Base-by-base conservation (phyloP, 2,797 vertebrate genomes). In the Novumbra hubbsi region DNA sequence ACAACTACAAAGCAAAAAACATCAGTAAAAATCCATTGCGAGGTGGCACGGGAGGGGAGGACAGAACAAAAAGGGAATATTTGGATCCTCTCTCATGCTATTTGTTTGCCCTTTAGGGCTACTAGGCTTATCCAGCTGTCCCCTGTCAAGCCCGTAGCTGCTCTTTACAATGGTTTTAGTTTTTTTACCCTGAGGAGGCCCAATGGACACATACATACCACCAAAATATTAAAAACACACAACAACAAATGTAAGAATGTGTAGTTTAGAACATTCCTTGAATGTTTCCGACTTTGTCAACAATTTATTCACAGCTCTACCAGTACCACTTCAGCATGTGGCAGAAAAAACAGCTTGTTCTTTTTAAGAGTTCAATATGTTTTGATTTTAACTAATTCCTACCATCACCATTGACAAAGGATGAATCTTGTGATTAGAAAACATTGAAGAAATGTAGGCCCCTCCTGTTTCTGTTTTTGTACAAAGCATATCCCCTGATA, bases 41-140 rank as follows among this genome's bases (percentile, higher is more conserved):
- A 75, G 77, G 83, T 75, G 80, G 76, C 50, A 80, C 81, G 0
- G 75, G 85, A 60, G 75, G 0, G 75, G 85, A 60, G 75, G 84
- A 77, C 82, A 80, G 71, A 63, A 66, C 4, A 57, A 12, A 52
- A 73, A 77, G 74, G 73, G 71, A 49, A 49, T 72, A 79, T 63
- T 70, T 48, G 71, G 70, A 69, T 69, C 76, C 28, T 84, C 82
- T 52, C 57, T 76, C 80, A 38, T 70, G 41, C 65, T 72, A 66
- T 52, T 50, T 55, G 71, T 27, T 70, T 50, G 76, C 28, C 84
- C 82, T 50, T 50, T 75, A 77, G 24, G 73, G 48, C 62, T 73
- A 68, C 63, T 68, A 41, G 71, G 70, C 63, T 70, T 57, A 52
- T 76, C 80, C 45, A 72, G 38, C 65, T 48, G 71, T 66, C 69